These are phyloP conservation scores for Ectemnius cavifrons DNA, from an alignment of 2,888 invertebrate species.

Conservation along the genomic window DNA sequence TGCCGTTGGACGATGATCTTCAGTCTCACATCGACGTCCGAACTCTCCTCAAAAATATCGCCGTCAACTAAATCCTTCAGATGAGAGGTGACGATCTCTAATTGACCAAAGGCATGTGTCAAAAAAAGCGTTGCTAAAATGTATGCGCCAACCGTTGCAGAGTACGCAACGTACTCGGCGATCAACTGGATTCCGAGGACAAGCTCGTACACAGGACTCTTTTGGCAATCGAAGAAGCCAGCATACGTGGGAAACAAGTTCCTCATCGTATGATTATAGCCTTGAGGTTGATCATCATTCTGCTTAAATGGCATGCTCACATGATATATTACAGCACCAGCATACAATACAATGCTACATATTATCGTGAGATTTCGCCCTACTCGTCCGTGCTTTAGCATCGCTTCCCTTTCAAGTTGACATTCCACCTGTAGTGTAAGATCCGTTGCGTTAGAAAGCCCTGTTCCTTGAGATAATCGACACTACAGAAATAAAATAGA, in stretches of 20 bases:
- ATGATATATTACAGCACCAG: conserved; percentile 46
- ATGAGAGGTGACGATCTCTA: conserved; percentile 45
- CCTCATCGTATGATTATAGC: conserved; percentile 45
- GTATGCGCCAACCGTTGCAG: conserved; percentile 45
- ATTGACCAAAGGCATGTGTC: conserved; percentile 39
- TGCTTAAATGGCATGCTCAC: conserved; percentile 37
- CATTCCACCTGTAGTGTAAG: conserved; percentile 31
- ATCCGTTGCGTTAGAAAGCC: not conserved
- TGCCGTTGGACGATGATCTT: too few species aligned
- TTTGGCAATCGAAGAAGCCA: conserved; percentile 40
- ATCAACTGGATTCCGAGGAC: conserved; percentile 47
- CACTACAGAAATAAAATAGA: too few species aligned
- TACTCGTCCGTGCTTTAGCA: conserved; percentile 40
- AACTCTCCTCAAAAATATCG: too few species aligned
- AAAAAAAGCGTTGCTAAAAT: conserved; percentile 53
- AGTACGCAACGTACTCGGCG: conserved; percentile 35
- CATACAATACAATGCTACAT: conserved; percentile 47
- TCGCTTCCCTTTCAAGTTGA: conserved; percentile 31
- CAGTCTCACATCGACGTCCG: too few species aligned
- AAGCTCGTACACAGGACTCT: conserved; percentile 55
- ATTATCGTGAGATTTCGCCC: conserved; percentile 51
- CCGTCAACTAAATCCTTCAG: conserved; percentile 1
- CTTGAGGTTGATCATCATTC: conserved; percentile 41
- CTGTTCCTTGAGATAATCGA: too few species aligned
- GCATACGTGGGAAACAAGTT: conserved; percentile 52